Evolutionary conservation across 2,113 vertebrate genomes (phyloP), one percentile per base, ranked within the genome.

Genomic region (Eptesicus fuscus): DNA sequence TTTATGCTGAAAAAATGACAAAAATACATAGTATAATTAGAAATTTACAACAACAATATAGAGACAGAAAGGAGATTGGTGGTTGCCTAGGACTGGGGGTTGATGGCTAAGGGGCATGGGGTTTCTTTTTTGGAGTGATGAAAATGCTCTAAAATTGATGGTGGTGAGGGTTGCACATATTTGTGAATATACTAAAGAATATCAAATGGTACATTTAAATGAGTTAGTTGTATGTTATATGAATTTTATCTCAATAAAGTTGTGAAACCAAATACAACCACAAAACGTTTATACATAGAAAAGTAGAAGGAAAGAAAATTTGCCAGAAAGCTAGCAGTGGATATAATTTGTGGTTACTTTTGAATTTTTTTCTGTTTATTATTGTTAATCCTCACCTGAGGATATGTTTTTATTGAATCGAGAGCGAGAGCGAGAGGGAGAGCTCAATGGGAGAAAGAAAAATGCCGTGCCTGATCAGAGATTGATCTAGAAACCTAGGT

Each of bases 111-210:
- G 53, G 9, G 20, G 18, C 47, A 4, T 25, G 1, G 5, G 22
- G 16, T 77, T 97, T 95, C 30, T 90, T 87, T 90, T 92, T 9
- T n/a, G 25, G 20, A 70, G 9, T 77, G 78, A 70, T 74, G 53
- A 69, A 92, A 82, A 74, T 90, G 37, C 83, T 95, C 63, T 65
- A 95, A 78, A 80, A 82, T 79, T 51, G 44, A 84, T 53, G 88
- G 35, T 90, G 23, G 9, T 77, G 59, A 76, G 10, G 7, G 22
- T 49, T 88, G 5, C 10, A 78, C 16, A 42, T 44, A 63, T 94
- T 35, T 73, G 20, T 92, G 53, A 90, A 44, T 86, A 87, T 59
- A 49, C 70, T 87, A 83, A 92, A 83, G 78, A 53, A 37, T 44
- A 86, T 14, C 23, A 49, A 61, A 69, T 61, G 44, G 22, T 78